phyloP scores from a whole-genome alignment of 2,113 vertebrate species.

The Cinclus cinclus region DNA sequence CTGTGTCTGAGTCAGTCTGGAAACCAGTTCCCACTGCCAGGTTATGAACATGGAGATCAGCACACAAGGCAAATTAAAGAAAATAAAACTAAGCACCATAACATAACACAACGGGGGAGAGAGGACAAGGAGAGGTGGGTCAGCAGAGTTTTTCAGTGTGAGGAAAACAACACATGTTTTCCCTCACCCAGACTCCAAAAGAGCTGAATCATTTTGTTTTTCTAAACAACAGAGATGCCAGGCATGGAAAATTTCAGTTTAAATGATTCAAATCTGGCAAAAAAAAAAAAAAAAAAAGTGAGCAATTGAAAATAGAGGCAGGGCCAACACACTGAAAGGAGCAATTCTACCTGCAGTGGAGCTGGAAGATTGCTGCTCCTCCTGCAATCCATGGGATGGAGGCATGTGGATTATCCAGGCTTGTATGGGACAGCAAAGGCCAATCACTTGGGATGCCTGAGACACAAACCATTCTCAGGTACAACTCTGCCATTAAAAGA shows the following conservation, averaged over 20 bases:
- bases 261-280: not conserved
- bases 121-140: not conserved
- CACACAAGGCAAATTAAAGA: not conserved
- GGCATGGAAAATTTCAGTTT: not conserved
- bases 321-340: not conserved
- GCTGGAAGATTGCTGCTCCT: not conserved
- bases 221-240: not conserved
- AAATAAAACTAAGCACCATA: not conserved
- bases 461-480: not conserved
- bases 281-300: not conserved
- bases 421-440: not conserved
- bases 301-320: not conserved
- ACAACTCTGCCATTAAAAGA: not conserved
- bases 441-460: not conserved
- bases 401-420: not conserved
- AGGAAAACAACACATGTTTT: slow-evolving; percentile 58
- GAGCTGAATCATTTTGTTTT: slow-evolving; percentile 31
- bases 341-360: not conserved
- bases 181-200: not conserved
- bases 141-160: not conserved
- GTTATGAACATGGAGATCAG: not conserved
- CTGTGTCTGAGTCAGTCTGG: not conserved
- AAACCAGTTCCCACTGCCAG: not conserved
- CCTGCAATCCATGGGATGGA: not conserved
- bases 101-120: not conserved